Evolutionary conservation across 2,113 vertebrate species (phyloP).

Genomic region (Pholis gunnellus): DNA sequence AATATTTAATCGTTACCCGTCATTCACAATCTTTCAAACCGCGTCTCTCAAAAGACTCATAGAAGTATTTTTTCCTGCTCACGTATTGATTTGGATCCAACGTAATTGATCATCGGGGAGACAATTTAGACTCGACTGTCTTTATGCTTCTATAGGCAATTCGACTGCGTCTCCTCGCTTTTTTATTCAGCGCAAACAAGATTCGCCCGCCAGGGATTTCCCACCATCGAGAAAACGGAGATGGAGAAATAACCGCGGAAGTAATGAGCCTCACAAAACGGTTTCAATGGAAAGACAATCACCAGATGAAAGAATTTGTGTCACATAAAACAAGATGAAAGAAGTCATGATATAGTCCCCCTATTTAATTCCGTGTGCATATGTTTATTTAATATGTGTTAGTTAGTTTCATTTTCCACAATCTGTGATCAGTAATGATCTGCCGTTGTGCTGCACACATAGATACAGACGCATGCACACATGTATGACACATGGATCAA

Average conservation of each 20-base stretch:
- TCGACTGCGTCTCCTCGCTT: slow-evolving; percentile 16
- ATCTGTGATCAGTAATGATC: neutral
- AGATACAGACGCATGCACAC: neutral
- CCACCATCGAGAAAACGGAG: slow-evolving; percentile 12
- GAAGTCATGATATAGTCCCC: neutral
- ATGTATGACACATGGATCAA: slow-evolving; percentile 9
- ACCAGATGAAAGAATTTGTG: slow-evolving; percentile 6
- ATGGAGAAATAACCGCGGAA: slow-evolving; percentile 29
- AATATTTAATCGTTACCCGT: slow-evolving; percentile 28
- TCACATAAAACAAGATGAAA: neutral
- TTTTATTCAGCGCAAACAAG: slow-evolving; percentile 53
- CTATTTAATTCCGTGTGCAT: neutral
- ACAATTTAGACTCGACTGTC: slow-evolving; percentile 43
- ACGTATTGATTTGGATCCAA: slow-evolving; percentile 64
- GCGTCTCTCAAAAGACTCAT: slow-evolving; percentile 52
- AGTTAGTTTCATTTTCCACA: slow-evolving; percentile 5
- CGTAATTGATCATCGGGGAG: slow-evolving; percentile 72
- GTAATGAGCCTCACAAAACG: slow-evolving; percentile 31
- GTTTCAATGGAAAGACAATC: slow-evolving; percentile 15
- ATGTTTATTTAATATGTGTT: neutral
- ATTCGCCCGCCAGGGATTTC: slow-evolving; percentile 29
- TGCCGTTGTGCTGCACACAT: neutral
- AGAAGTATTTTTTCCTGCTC: slow-evolving; percentile 58
- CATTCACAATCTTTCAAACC: slow-evolving; percentile 31
- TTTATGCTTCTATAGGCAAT: slow-evolving; percentile 47